Percentiles rank a stretch among this genome's conserved stretches.
Evolutionary conservation across 2,113 vertebrate genomes (phyloP).

Genomic region (Perca flavescens): DNA sequence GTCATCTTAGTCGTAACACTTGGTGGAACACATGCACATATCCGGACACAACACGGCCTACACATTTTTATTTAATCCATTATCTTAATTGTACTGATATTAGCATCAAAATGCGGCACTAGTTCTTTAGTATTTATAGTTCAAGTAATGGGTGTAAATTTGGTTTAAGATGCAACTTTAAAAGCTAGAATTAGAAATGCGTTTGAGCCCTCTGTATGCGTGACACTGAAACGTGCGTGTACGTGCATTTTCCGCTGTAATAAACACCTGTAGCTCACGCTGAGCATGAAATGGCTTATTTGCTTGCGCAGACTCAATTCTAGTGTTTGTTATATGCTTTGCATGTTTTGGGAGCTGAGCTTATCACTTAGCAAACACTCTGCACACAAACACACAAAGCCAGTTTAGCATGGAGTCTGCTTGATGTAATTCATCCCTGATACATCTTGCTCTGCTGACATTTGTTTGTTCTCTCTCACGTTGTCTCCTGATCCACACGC

Average conservation of each 20-base stretch:
- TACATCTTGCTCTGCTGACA: slow-evolving; percentile 16
- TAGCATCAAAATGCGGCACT: neutral
- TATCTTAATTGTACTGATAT: neutral
- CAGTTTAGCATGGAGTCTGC: neutral
- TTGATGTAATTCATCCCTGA: slow-evolving; percentile 20
- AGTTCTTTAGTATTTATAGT: slow-evolving; percentile 1
- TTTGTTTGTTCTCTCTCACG: slow-evolving; percentile 4
- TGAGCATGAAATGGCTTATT: slow-evolving; percentile 51
- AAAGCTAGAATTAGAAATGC: slow-evolving; percentile 13
- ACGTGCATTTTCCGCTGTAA: slow-evolving; percentile 41
- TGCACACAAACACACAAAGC: neutral
- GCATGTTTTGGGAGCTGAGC: slow-evolving; percentile 47
- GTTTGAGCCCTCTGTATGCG: slow-evolving; percentile 19
- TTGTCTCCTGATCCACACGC: slow-evolving; percentile 32
- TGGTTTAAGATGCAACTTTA: slow-evolving; percentile 6
- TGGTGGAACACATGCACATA: neutral
- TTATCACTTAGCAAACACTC: slow-evolving; percentile 38
- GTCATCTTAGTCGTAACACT: neutral
- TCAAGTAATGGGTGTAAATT: slow-evolving; percentile 23
- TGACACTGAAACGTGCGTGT: neutral
- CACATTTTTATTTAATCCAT: neutral
- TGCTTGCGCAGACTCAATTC: slow-evolving; percentile 10
- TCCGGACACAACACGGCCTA: too few species aligned
- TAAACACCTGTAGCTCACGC: slow-evolving; percentile 52
- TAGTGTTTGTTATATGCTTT: slow-evolving; percentile 35